These are phyloP conservation scores for Chrysotoxum bicinctum DNA, from an alignment of 2,888 invertebrate species.

Conservation along the genomic window DNA sequence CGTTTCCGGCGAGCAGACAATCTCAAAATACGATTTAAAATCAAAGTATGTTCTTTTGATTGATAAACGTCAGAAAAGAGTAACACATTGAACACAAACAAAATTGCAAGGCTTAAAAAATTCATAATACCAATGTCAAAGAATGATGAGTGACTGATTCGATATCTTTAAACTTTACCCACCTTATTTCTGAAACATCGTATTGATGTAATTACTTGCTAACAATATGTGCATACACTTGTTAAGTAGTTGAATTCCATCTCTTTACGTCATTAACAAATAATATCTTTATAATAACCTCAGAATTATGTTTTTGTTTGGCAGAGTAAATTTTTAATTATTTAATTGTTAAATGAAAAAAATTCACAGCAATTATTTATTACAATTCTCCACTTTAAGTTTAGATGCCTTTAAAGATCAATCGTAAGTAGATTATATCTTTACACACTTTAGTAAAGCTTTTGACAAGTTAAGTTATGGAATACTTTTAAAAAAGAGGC, in stretches of 20 bases:
- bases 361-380: too few species aligned
- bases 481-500: too few species aligned
- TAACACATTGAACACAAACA: background rate
- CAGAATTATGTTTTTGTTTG: too few species aligned
- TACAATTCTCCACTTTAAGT: too few species aligned
- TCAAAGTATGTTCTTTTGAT: background rate
- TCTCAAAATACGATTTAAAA: background rate
- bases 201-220: background rate
- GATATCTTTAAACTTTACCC: background rate
- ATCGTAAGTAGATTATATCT: too few species aligned
- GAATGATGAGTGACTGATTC: background rate
- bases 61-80: background rate
- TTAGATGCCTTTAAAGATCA: too few species aligned
- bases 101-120: background rate
- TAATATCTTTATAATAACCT: too few species aligned
- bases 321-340: too few species aligned
- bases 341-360: too few species aligned
- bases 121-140: background rate
- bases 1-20: conserved; percentile 9
- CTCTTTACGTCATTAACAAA: background rate
- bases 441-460: too few species aligned
- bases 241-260: background rate
- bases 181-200: background rate
- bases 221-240: background rate
- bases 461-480: too few species aligned